Evolutionary conservation across 2,888 invertebrate species (phyloP).

Genomic region (Thereva unica): DNA sequence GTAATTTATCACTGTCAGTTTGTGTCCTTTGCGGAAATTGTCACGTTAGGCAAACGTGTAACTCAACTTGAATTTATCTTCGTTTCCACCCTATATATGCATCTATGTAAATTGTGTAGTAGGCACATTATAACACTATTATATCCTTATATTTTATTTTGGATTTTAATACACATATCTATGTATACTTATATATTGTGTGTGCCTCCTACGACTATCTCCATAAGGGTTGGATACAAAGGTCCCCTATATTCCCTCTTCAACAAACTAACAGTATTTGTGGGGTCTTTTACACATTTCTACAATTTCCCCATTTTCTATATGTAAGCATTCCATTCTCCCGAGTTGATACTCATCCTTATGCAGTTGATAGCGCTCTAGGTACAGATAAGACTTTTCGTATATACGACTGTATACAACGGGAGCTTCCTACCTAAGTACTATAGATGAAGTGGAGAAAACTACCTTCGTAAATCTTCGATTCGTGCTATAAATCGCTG

Average conservation of each 20-base stretch:
- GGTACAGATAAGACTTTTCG: not conserved
- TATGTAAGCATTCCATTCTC: too few species aligned
- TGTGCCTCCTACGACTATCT: too few species aligned
- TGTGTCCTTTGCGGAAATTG: conserved; percentile 17
- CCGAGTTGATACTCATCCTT: too few species aligned
- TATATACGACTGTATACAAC: conserved; percentile 6
- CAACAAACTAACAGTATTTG: too few species aligned
- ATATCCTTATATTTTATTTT: too few species aligned
- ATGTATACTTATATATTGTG: too few species aligned
- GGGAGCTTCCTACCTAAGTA: not conserved
- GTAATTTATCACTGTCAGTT: conserved; percentile 28
- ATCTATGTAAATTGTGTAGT: conserved; percentile 2
- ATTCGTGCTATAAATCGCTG: conserved; percentile 25
- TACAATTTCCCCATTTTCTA: too few species aligned
- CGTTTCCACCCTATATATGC: not conserved
- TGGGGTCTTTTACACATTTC: too few species aligned
- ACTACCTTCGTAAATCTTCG: conserved; percentile 34
- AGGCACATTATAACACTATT: not conserved
- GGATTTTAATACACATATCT: too few species aligned
- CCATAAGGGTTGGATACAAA: too few species aligned
- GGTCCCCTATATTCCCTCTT: too few species aligned
- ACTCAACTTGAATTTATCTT: not conserved
- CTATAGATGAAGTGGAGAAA: conserved; percentile 25
- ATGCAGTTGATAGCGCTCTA: not conserved
- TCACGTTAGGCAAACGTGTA: conserved; percentile 13